phyloP scores from a whole-genome alignment of 2,888 invertebrate genomes.

The Celastrina argiolus region DNA sequence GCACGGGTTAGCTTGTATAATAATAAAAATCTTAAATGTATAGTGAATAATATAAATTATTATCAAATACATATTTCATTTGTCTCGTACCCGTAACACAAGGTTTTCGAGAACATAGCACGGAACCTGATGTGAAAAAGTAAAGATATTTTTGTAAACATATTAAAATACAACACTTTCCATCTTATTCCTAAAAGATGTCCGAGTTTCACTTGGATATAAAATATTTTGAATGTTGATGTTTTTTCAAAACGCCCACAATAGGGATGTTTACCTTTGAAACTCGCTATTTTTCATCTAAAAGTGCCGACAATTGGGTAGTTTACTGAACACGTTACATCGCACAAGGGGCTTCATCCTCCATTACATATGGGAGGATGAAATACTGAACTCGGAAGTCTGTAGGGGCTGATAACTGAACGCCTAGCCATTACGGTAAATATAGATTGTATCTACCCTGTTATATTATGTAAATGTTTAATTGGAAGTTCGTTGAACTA shows the following conservation, averaged over 20 bases:
- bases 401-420: constrained; percentile 15
- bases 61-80: too few relatives aligned
- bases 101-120: too few relatives aligned
- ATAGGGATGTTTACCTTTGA: not conserved
- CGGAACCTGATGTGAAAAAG: too few relatives aligned
- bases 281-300: not conserved
- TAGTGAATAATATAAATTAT: too few relatives aligned
- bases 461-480: not conserved
- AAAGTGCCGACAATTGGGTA: not conserved
- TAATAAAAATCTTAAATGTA: too few relatives aligned
- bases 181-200: too few relatives aligned
- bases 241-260: not conserved
- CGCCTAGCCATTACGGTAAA: not conserved
- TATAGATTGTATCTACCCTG: constrained; percentile 33
- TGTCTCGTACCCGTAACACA: too few relatives aligned
- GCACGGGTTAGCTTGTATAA: too few relatives aligned
- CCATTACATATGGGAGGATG: constrained; percentile 52
- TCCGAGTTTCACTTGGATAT: too few relatives aligned
- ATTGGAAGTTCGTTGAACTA: not conserved
- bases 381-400: constrained; percentile 48
- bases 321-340: constrained; percentile 1
- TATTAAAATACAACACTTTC: too few relatives aligned
- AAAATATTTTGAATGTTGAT: too few relatives aligned
- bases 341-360: constrained; percentile 24
- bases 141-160: too few relatives aligned